phyloP scores from a whole-genome alignment of 2,113 vertebrate species.

The Probosciger aterrimus region DNA sequence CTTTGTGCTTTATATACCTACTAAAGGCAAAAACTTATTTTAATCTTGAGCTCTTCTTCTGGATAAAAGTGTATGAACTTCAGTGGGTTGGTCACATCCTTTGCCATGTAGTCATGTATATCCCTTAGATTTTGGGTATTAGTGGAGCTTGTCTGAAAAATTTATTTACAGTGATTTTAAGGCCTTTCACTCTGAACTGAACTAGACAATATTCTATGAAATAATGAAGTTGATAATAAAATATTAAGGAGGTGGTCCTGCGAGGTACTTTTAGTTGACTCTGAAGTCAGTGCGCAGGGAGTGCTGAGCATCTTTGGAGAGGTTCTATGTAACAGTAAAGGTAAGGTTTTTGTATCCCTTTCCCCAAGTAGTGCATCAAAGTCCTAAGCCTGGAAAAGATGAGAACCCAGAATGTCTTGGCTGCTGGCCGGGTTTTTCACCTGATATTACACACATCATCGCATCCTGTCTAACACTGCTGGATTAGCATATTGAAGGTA shows the following conservation, averaged over 20 bases:
- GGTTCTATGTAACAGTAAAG: neutral
- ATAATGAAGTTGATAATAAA: neutral
- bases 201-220: neutral
- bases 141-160: neutral
- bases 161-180: neutral
- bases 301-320: neutral
- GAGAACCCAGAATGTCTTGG: neutral
- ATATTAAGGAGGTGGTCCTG: neutral
- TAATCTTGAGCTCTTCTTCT: neutral
- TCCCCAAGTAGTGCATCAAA: fast-evolving
- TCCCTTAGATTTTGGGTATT: neutral
- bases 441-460: neutral
- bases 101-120: neutral
- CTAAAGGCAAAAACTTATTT: neutral
- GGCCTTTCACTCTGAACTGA: neutral
- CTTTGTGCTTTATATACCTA: neutral
- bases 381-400: neutral
- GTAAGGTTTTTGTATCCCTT: neutral
- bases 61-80: neutral
- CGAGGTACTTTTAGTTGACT: fast-evolving
- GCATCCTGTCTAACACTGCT: fast-evolving
- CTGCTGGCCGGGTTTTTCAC: neutral
- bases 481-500: neutral
- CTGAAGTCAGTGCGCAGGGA: neutral
- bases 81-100: neutral